Evolutionary conservation across 2,113 vertebrate genomes (phyloP), one percentile per base, ranked within the genome.

Genomic region (Merops nubicus): DNA sequence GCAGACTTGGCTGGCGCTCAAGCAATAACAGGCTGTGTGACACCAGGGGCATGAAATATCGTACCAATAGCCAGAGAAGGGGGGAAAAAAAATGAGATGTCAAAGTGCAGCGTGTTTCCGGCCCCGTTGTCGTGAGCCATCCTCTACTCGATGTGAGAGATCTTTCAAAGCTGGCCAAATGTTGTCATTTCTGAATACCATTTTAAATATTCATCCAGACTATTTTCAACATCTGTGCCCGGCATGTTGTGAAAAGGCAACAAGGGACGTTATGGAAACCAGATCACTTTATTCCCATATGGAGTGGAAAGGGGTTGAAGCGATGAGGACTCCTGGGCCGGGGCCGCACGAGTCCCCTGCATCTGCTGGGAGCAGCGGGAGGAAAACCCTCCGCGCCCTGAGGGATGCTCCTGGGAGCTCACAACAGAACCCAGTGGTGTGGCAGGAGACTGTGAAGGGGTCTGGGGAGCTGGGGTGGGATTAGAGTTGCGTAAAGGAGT

Each of bases 171-270:
- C 67, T 1, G 1, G 95, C 96, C 95, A 96, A 91, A 73, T 94
- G 93, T 82, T 95, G 92, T 97, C 91, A 91, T 97, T 80, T 93
- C 87, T 91, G 93, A 93, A 97, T 94, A 94, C 89, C 88, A 82
- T 92, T 96, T 95, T 96, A 97, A 96, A 96, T 87, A 91, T 96
- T 95, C 91, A 96, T 94, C 91, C 94, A 75, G 73, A 80, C 89
- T 95, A 51, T 95, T 97, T 96, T 95, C 90, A 95, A 96, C 94
- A 96, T 93, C 89, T 94, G 95, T 76, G 94, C 92, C 93, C 72
- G 0, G 91, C 89, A 88, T 90, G 96, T 95, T 94, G 83, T 84
- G 94, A 95, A 94, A 95, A 79, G 85, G 89, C 91, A 95, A 63
- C 75, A 76, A 81, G 85, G 92, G 85, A 76, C 12, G 50, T 96